Conservation (phyloP, 92 coral and sea anemone species). For the Heliopora coerulea region DNA sequence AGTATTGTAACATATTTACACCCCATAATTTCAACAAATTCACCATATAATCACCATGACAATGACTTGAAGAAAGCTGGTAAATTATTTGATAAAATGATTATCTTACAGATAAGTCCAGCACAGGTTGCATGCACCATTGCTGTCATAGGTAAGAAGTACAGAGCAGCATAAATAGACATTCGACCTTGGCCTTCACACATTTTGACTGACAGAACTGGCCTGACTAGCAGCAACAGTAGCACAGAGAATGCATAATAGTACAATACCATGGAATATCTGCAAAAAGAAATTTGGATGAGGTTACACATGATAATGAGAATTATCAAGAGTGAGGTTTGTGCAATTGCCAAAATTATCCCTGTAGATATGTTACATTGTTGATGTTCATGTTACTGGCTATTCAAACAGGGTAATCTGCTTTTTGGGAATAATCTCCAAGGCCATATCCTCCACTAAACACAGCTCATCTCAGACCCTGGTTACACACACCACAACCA, state of each 20-base stretch:
- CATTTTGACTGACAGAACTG: constrained; percentile 64
- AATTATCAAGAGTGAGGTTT: too few species aligned
- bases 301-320: too few species aligned
- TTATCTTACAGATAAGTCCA: constrained; percentile 87
- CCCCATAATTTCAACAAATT: not conserved
- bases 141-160: constrained; percentile 79
- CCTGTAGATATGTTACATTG: too few species aligned
- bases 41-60: too few species aligned
- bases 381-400: too few species aligned
- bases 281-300: constrained; percentile 34
- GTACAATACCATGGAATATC: constrained; percentile 85
- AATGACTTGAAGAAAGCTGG: too few species aligned
- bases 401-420: too few species aligned
- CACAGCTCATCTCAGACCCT: too few species aligned
- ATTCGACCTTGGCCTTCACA: constrained; percentile 71
- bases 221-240: constrained; percentile 67
- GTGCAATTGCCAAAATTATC: too few species aligned
- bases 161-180: constrained; percentile 85
- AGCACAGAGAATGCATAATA: constrained; percentile 80
- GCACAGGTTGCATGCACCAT: constrained; percentile 77
- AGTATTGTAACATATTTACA: not conserved
- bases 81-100: not conserved
- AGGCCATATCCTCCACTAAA: too few species aligned
- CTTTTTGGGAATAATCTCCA: too few species aligned
- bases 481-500: too few species aligned